Evolutionary conservation across 2,797 vertebrate genomes (phyloP).

Genomic region (Echeneis naucrates): DNA sequence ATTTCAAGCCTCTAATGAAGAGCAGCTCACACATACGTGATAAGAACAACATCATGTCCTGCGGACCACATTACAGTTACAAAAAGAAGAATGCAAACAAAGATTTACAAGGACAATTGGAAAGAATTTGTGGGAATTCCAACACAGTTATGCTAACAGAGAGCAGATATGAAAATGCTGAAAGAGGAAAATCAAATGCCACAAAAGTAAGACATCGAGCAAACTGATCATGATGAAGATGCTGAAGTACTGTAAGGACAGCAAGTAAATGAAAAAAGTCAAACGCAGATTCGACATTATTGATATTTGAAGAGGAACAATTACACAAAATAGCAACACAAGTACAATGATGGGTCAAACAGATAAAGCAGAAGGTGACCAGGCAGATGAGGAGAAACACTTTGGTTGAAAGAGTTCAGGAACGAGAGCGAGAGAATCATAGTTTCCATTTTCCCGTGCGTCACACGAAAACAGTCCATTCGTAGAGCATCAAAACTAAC

Average conservation of each 20-base stretch:
- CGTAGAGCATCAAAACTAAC: conserved; percentile 76
- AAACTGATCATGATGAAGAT: conserved; percentile 20
- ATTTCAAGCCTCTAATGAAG: conserved; percentile 37
- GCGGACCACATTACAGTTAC: conserved; percentile 13
- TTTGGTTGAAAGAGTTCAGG: conserved; percentile 19
- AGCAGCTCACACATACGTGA: conserved; percentile 38
- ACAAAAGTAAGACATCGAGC: conserved; percentile 11
- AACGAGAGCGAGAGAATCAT: conserved; percentile 52
- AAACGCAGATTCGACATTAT: too few relatives aligned
- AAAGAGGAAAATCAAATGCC: conserved; percentile 7
- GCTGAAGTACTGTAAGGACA: too few relatives aligned
- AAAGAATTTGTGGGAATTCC: conserved; percentile 1
- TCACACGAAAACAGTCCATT: conserved; percentile 74
- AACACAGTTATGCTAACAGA: conserved; percentile 15
- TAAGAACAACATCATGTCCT: conserved; percentile 31
- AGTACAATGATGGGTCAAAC: conserved; percentile 2
- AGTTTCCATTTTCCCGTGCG: conserved; percentile 76
- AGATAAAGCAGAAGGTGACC: conserved; percentile 52
- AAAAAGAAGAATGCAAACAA: conserved; percentile 15
- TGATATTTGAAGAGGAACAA: conserved; percentile 24
- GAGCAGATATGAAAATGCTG: neutral
- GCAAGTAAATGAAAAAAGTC: neutral
- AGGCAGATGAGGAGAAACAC: conserved; percentile 38
- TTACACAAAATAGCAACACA: conserved; percentile 21
- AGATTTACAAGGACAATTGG: neutral